Evolutionary conservation across 2,797 vertebrate genomes (phyloP), one percentile per base, ranked within the genome.

Genomic region (Astyanax mexicanus): DNA sequence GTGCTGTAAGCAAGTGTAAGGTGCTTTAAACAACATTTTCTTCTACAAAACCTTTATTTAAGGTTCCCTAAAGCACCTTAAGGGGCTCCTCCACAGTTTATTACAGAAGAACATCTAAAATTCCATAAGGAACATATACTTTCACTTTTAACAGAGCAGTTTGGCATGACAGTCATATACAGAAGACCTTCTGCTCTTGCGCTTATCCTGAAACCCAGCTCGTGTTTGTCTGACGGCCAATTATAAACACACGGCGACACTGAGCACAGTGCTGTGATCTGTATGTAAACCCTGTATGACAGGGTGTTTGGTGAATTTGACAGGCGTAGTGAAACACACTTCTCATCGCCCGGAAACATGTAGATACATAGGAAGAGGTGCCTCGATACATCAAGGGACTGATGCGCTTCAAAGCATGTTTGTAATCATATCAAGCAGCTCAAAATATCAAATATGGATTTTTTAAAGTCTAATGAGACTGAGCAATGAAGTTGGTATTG

Each of bases 221-320:
- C 19, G 17, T 38, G n/a, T 44, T 64, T 4, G 1, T 23, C n/a
- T 32, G 3, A 35, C 15, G 10, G 11, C 8, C n/a, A 45, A n/a
- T 44, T 29, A 17, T 4, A 45, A 66, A 52, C 38, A 55, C 23
- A 23, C 27, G 12, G 29, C 25, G 25, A 27, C 7, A 27, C 32
- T 60, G 64, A 23, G 47, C 21, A 25, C 44, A 21, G 9, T 19
- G 15, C 62, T 74, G 17, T 67, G 62, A 47, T 47, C 52, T 49
- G 49, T 40, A n/a, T 23, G 15, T 27, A 25, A 49, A 17, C 23
- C 42, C 21, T 61, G 23, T 19, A 12, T 47, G 27, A 38, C 64
- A 68, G 21, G 32, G 47, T 25, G 67, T 75, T 44, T 68, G 64
- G n/a, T 58, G 40, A 52, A 38, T 1, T 21, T 60, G 52, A 37